Evolutionary conservation across 1,140 invertebrate genomes (phyloP), one percentile per base, ranked within the genome.

Genomic region (Vanessa tameamea): DNA sequence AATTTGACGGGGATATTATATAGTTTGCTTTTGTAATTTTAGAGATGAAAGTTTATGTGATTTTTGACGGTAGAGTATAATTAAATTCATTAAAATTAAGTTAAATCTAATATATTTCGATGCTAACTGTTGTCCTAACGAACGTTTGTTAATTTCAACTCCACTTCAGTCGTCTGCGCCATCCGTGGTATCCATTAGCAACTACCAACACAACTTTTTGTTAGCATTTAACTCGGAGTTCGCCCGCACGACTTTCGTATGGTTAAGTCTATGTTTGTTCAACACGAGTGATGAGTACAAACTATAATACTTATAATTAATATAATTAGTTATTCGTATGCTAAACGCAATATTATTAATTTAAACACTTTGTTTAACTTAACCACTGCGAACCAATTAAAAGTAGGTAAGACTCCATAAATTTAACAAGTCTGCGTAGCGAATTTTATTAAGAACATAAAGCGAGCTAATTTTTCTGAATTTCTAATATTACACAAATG

Each of bases 211-310:
- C 53, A 57, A 57, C 16, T 57, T 57, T 57, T 57, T 57, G 53
- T 57, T 23, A 57, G 53, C 53, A 57, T 57, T 57, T 57, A 57
- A 57, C 53, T 57, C 16, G 13, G 53, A 23, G 53, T 57, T 57
- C 20, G 53, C n/a, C 20, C 50, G 14, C 20, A 23, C 53, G 20
- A 57, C 9, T 57, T 57, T 57, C 16, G 20, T 57, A 23, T 57
- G 23, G 23, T 23, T 23, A 26, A 57, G 16, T 20, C 53, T 16
- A 53, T 53, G n/a, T 53, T 53, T 53, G 51, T 53, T 16, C 16
- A n/a, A 4, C 51, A 53, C 5, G 9, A 53, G 51, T 3, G 15
- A n/a, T n/a, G n/a, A 53, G 14, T 16, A 20, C n/a, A 53, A 53
- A 9, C 13, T 15, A 14, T 15, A n/a, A 50, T 14, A 50, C 48